phyloP scores from a whole-genome alignment of 2,113 vertebrate genomes.

The Aegypius monachus region DNA sequence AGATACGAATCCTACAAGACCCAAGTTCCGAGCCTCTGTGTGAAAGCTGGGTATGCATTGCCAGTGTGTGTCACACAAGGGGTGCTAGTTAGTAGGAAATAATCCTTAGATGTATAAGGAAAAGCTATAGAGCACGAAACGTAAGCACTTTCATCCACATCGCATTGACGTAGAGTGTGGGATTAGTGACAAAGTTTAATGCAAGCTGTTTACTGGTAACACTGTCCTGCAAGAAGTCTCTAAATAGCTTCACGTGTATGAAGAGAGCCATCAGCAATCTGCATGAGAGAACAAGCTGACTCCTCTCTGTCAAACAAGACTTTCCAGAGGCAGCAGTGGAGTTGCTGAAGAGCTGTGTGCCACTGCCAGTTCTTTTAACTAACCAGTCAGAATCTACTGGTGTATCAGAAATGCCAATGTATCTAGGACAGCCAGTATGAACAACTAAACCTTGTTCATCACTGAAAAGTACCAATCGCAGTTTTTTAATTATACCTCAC shows the following conservation, averaged over 20 bases:
- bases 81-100: neutral
- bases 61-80: neutral
- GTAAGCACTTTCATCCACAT: neutral
- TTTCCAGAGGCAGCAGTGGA: neutral
- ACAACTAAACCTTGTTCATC: neutral
- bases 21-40: neutral
- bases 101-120: neutral
- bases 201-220: neutral
- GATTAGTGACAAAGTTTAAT: neutral
- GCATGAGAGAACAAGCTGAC: neutral
- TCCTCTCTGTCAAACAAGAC: neutral
- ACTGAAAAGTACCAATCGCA: neutral
- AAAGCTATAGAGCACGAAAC: neutral
- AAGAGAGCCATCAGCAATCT: neutral
- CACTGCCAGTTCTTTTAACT: neutral
- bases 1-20: neutral
- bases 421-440: neutral
- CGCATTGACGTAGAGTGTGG: accelerated
- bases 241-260: neutral
- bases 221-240: neutral
- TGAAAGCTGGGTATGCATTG: neutral
- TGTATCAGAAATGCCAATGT: neutral
- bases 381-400: neutral
- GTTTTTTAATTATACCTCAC: neutral
- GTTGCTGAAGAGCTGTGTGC: accelerated